Base-by-base conservation (phyloP, 2,797 vertebrate genomes). In the Picus viridis region DNA sequence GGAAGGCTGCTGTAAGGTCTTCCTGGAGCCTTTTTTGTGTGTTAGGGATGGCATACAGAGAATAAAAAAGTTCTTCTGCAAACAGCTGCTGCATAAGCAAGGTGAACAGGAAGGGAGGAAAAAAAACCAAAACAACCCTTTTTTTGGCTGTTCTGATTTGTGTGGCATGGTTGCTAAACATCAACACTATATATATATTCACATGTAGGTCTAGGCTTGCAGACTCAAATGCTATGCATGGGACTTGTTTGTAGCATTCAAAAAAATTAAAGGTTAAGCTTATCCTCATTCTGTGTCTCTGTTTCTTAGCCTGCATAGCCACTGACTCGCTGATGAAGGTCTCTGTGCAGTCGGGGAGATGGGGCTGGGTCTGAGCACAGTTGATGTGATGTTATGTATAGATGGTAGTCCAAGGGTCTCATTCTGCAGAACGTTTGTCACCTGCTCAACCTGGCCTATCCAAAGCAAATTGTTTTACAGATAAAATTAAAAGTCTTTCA, bases 311-410 rank as follows among this genome's bases (percentile, higher is more conserved):
- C 36, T 29, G 67, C 22, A 12, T n/a, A 15, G 10, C 68, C 43
- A 18, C 8, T 2, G 29, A 7, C 16, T 72, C 7, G 1, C 45
- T 32, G 12, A 3, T 7, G 20, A 45, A 43, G 43, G 23, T 61
- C 34, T 63, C 23, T 27, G 12, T 0, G 0, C 1, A 1, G 2
- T 24, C 15, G 10, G 8, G 27, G 58, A 53, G 26, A 9, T 1
- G 7, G 26, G 23, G 12, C 47, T 45, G 41, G 32, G 13, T 45
- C 34, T 5, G 11, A 47, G 65, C 36, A 24, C 41, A 41, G 41
- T 59, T 86, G 20, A 20, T 27, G 14, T 73, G 43, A 14, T 43
- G 41, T 16, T 7, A 59, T 76, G 6, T 26, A 2, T 15, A 45
- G 2, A 2, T 30, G 41, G 39, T 45, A 75, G 30, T 39, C 18